Base-by-base conservation (phyloP, 2,888 invertebrate genomes). In the Lasioglossum morio region DNA sequence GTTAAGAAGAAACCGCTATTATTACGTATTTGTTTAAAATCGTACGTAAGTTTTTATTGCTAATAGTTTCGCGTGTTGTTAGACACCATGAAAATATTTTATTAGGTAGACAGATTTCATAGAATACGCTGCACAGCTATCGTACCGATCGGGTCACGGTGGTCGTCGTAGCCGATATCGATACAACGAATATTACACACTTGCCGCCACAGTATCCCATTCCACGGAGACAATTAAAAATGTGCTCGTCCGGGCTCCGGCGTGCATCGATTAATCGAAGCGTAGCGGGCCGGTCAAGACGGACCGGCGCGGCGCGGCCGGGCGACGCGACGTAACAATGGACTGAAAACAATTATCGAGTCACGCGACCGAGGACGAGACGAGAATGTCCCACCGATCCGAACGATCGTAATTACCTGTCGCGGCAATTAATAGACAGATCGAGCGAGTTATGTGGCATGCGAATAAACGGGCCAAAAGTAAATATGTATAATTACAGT, bases 401-500 rank as follows among this genome's bases (percentile, higher is more conserved):
- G 84, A 34, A 60, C 76, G 73, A 77, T 72, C 80, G 87, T 77
- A 85, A 88, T 88, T 82, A 79, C 78, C 81, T 37, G 79, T 72
- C 81, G 74, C 43, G 88, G 84, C 87, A 89, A 89, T 87, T 88
- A 89, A 89, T 89, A 83, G 87, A 74, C 79, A 60, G 81, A 19
- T 63, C 70, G 79, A 72, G 66, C 60, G 81, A 80, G 83, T 89
- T 89, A 83, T 78, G 80, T 73, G 89, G 87, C 79, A 57, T 53
- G 81, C 79, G 80, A 81, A 77, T 84, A 83, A 89, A 89, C 81
- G 70, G 77, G 57, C 66, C 81, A 46, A 84, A 84, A 84, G 89
- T 82, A 89, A 89, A 46, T 46, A n/a, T n/a, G n/a, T n/a, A 89
- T 82, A 88, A 87, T 89, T 84, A 84, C 87, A 82, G 76, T 60